Base-by-base conservation (phyloP, 2,888 invertebrate species). In the Auanema freiburgensis region DNA sequence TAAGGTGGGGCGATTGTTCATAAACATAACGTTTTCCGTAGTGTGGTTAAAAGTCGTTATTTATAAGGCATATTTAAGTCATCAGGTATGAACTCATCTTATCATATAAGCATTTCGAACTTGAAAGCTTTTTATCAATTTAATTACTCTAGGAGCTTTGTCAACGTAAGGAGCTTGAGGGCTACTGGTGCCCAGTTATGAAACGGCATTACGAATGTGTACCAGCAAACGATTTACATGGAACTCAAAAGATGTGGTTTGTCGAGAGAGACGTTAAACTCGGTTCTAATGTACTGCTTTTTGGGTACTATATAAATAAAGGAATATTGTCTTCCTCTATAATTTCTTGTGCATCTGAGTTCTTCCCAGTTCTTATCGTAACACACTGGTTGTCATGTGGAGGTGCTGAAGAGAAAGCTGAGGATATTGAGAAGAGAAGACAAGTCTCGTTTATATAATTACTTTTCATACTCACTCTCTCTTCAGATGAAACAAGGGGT, bases 311-410 rank as follows among this genome's bases (percentile, higher is more conserved):
- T 44, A 70, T 72, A 11, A 72, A 72, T 56, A 79, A 79, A 51
- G 79, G 81, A 49, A 63, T 81, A 16, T 71, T 81, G 14, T 74
- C 69, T 55, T 71, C 78, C 14, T 72, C 80, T 10, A 76, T 82
- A 65, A 81, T 83, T 56, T 78, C 82, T 1, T 81, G 81, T 67
- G 81, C 81, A 21, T 80, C 80, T 12, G 81, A 81, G 61, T 81
- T 79, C 67, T 81, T 83, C 63, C 81, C 81, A 1, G 80, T 81
- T 46, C 69, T 81, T n/a, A 60, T 81, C 18, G 79, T 81, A 24
- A 73, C 78, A 0, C 81, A 81, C 63, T 81, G 81, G 81, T 63
- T 81, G 54, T 77, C 78, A 1, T 81, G 80, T 58, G 81, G 81
- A 57, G 78, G 81, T 10, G 81, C 81, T 0, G 81, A 83, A 54